Evolutionary conservation across 2,113 vertebrate genomes (phyloP).

Genomic region (Sceloporus undulatus): DNA sequence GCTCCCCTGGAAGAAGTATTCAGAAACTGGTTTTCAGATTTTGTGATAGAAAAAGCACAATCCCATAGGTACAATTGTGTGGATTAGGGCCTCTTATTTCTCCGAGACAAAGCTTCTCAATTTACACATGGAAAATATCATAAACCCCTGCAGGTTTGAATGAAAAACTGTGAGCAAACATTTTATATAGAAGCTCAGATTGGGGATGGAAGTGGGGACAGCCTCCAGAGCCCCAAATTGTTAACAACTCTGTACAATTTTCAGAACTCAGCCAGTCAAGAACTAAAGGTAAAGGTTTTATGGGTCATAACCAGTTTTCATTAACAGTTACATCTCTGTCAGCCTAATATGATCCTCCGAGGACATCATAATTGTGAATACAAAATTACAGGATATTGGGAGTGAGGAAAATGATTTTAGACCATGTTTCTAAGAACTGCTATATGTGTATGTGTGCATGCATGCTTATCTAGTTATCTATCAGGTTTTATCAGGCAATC

Average conservation of each 20-base stretch:
- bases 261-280: neutral
- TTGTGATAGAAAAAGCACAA: neutral
- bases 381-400: neutral
- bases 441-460: too few relatives aligned
- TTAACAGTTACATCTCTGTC: too few relatives aligned
- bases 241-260: constrained; percentile 11
- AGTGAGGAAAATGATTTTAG: neutral
- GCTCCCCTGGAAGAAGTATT: neutral
- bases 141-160: neutral
- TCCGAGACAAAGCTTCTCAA: neutral
- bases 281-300: neutral
- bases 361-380: neutral
- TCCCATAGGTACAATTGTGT: neutral
- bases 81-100: neutral
- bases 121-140: neutral
- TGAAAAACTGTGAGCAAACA: neutral
- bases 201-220: neutral
- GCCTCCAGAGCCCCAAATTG: neutral
- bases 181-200: neutral
- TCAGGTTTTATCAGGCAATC: too few relatives aligned
- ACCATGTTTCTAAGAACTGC: too few relatives aligned
- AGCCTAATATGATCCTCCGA: neutral
- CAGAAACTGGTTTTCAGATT: neutral
- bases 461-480: too few relatives aligned
- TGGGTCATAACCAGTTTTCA: neutral